Percentiles rank a stretch among this genome's conserved stretches.
Evolutionary conservation across 2,888 invertebrate genomes (phyloP).

Genomic region (Chorisops tibialis): DNA sequence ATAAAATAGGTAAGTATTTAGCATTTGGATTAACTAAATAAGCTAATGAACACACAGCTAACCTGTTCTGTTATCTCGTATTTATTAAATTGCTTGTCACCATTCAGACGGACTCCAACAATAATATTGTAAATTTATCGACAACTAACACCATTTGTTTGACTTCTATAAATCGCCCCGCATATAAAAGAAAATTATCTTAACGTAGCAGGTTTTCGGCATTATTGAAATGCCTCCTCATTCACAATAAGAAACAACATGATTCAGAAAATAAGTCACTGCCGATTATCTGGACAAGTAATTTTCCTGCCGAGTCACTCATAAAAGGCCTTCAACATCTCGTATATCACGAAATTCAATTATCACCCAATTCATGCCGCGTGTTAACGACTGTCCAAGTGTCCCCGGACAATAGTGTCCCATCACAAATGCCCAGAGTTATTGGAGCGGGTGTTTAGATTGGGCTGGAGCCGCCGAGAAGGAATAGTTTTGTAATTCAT

Average conservation of each 20-base stretch:
- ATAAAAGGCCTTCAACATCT: conserved; percentile 12
- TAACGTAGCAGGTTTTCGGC: conserved; percentile 2
- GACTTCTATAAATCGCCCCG: conserved; percentile 12
- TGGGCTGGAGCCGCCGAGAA: not conserved
- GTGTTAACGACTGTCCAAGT: conserved; percentile 22
- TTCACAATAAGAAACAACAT: conserved; percentile 1
- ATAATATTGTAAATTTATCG: conserved; percentile 10
- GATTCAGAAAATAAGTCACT: not conserved
- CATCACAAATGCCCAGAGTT: no score
- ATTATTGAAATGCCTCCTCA: not conserved
- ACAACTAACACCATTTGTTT: conserved; percentile 15
- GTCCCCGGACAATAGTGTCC: conserved; percentile 2
- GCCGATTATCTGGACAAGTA: not conserved
- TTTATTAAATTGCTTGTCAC: no score
- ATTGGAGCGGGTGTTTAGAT: no score
- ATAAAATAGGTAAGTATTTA: no score
- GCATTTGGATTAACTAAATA: no score
- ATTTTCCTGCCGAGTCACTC: conserved; percentile 5
- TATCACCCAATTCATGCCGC: conserved; percentile 29
- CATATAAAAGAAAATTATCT: conserved; percentile 16
- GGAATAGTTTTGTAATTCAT: not conserved
- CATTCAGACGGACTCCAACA: no score
- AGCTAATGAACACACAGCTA: no score
- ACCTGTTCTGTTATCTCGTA: no score
- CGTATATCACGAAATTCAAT: conserved; percentile 28